Percentiles rank a stretch among this genome's conserved stretches.
phyloP scores from a whole-genome alignment of 2,797 vertebrate genomes.

The Cyprinodon diabolis region DNA sequence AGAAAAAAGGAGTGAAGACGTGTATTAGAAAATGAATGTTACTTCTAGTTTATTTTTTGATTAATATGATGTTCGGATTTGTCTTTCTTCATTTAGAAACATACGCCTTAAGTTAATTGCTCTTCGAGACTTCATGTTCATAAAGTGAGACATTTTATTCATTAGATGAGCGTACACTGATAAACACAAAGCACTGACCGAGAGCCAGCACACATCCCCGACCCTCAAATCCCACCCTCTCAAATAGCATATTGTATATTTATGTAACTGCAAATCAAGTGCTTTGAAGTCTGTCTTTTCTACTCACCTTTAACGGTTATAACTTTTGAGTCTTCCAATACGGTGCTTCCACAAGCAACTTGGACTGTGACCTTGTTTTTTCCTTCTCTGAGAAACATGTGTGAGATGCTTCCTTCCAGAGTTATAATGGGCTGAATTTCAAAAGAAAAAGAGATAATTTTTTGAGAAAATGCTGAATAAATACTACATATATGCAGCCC shows the following conservation, averaged over 20 bases:
- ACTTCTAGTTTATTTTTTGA: slow-evolving; percentile 57
- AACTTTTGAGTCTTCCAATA: slow-evolving; percentile 93
- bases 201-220: slow-evolving; percentile 31
- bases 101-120: slow-evolving; percentile 72
- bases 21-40: slow-evolving; percentile 49
- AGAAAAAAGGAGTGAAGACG: slow-evolving; percentile 32
- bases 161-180: slow-evolving; percentile 61
- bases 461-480: slow-evolving; percentile 41
- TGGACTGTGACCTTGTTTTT: slow-evolving; percentile 91
- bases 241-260: slow-evolving; percentile 65
- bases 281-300: slow-evolving; percentile 51
- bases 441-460: slow-evolving; percentile 47
- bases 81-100: slow-evolving; percentile 70
- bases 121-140: slow-evolving; percentile 57
- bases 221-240: neutral
- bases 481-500: slow-evolving; percentile 39
- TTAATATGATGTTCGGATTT: slow-evolving; percentile 68
- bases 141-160: slow-evolving; percentile 69
- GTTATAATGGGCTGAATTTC: slow-evolving; percentile 91
- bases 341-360: slow-evolving; percentile 87
- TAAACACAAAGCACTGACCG: slow-evolving; percentile 50
- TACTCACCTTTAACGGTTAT: slow-evolving; percentile 91
- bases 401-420: slow-evolving; percentile 91
- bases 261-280: slow-evolving; percentile 67
- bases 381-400: slow-evolving; percentile 85